These are phyloP conservation scores for Tinamus guttatus DNA, from an alignment of 2,113 vertebrate genomes.

Conservation along the genomic window DNA sequence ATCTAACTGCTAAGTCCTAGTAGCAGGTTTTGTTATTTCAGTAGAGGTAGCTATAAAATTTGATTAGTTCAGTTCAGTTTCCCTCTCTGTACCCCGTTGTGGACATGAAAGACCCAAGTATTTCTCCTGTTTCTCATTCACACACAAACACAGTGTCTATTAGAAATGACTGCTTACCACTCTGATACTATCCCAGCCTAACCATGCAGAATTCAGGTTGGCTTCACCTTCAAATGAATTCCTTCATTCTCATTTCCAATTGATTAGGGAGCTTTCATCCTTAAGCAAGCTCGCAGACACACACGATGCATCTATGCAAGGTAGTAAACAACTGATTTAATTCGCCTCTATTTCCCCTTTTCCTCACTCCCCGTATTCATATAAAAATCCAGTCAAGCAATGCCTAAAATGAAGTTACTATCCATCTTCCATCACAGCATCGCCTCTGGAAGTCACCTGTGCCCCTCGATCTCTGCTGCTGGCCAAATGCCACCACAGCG, in stretches of 20 bases:
- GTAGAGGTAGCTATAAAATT: neutral
- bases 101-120: neutral
- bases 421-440: neutral
- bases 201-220: neutral
- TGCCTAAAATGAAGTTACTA: neutral
- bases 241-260: neutral
- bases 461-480: neutral
- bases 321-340: neutral
- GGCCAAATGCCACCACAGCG: neutral
- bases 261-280: neutral
- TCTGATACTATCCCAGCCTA: neutral
- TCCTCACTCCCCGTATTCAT: neutral
- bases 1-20: neutral
- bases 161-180: neutral
- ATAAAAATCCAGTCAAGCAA: neutral
- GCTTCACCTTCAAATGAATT: neutral
- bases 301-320: fast-evolving
- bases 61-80: fast-evolving
- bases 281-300: neutral
- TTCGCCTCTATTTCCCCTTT: neutral
- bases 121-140: neutral
- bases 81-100: neutral
- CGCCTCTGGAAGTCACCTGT: neutral
- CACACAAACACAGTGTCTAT: fast-evolving
- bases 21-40: fast-evolving